These are phyloP conservation scores for Tipula lateralis DNA, from an alignment of 2,888 invertebrate species.

Conservation along the genomic window DNA sequence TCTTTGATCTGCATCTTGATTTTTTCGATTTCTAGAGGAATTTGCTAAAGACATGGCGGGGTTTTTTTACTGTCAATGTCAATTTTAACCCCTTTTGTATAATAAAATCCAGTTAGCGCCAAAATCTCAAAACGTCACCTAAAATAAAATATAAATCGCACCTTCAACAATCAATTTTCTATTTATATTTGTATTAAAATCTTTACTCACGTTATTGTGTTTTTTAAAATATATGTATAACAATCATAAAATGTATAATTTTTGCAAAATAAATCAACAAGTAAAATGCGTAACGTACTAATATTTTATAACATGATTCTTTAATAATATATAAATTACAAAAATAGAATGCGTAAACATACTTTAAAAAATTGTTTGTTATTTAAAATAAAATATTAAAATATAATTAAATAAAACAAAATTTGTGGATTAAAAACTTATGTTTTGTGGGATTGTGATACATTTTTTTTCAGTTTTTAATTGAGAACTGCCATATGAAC, in stretches of 20 bases:
- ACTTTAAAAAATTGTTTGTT: not conserved
- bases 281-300: not conserved
- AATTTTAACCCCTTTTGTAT: not conserved
- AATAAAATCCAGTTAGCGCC: not conserved
- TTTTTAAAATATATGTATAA: not conserved
- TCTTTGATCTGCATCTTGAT: not conserved
- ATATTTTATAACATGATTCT: not conserved
- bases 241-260: not conserved
- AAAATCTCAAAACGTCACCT: not conserved
- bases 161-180: not conserved
- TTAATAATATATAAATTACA: not conserved
- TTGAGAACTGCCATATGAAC: not conserved
- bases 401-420: not conserved
- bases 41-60: not conserved
- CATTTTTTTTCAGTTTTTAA: not conserved
- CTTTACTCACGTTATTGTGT: not conserved
- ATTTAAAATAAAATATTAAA: not conserved
- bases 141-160: not conserved
- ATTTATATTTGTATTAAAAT: not conserved
- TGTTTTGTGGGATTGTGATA: not conserved
- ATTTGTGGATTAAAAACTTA: not conserved
- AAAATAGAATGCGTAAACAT: not conserved
- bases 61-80: not conserved
- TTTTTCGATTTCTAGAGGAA: not conserved
- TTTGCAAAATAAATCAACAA: not conserved